Evolutionary conservation across 1,140 invertebrate species (phyloP).

Genomic region (Ostrea denselamellosa): DNA sequence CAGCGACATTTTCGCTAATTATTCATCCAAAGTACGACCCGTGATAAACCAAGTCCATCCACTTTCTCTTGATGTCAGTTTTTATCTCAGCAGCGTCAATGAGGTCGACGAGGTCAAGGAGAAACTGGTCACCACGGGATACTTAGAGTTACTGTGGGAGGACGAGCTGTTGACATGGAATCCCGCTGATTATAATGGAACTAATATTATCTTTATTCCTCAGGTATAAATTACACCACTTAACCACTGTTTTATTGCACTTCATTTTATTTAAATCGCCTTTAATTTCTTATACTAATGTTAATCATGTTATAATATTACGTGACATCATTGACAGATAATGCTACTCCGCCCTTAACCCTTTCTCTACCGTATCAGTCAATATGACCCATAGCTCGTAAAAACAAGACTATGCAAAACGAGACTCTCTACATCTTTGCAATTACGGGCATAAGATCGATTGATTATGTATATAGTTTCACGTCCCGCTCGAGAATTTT

Average conservation of each 20-base stretch:
- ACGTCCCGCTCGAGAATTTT: too few relatives aligned
- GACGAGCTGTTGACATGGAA: slow-evolving; percentile 47
- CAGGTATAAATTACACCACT: background rate
- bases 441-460: too few relatives aligned
- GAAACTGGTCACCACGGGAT: slow-evolving; percentile 48
- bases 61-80: slow-evolving; percentile 2
- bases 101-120: slow-evolving; percentile 49
- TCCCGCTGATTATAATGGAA: background rate
- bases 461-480: too few relatives aligned
- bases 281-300: background rate
- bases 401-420: too few relatives aligned
- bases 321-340: too few relatives aligned
- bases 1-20: background rate
- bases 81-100: slow-evolving; percentile 1
- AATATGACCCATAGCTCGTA: too few relatives aligned
- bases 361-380: too few relatives aligned
- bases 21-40: slow-evolving; percentile 1
- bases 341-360: too few relatives aligned
- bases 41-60: background rate
- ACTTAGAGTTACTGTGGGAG: slow-evolving; percentile 38
- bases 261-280: background rate
- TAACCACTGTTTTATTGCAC: background rate
- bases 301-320: too few relatives aligned
- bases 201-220: slow-evolving; percentile 37
- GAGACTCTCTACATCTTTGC: too few relatives aligned